Evolutionary conservation across 2,797 vertebrate genomes (phyloP).

Genomic region (Ctenopoma kingsleyae): DNA sequence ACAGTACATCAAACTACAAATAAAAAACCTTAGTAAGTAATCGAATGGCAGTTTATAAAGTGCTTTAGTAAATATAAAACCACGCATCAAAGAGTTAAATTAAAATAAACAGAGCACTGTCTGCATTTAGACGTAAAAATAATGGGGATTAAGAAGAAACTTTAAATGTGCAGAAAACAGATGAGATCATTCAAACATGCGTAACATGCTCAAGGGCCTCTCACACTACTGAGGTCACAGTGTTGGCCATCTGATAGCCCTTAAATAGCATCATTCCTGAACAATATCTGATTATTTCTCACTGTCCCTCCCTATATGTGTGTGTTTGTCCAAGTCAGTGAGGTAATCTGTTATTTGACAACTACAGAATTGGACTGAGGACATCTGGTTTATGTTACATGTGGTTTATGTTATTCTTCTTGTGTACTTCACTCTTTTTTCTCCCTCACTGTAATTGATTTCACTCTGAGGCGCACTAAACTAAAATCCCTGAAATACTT

Average conservation of each 20-base stretch:
- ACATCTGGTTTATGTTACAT: conserved; percentile 35
- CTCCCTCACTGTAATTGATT: conserved; percentile 13
- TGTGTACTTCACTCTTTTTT: not conserved
- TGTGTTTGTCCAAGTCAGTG: conserved; percentile 41
- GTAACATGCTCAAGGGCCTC: conserved; percentile 33
- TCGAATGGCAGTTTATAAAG: not conserved
- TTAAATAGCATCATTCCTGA: conserved; percentile 49
- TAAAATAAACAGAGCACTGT: not conserved
- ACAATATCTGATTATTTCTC: conserved; percentile 35
- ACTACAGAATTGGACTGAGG: conserved; percentile 47
- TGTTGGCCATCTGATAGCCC: conserved; percentile 38
- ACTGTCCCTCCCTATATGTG: not conserved
- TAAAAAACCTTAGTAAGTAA: not conserved
- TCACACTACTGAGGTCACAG: conserved; percentile 45
- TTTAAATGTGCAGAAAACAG: conserved; percentile 37
- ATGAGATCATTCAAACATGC: conserved; percentile 55
- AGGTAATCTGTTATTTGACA: conserved; percentile 64
- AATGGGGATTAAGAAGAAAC: conserved; percentile 1
- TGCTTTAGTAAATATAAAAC: not conserved
- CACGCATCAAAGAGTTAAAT: not conserved
- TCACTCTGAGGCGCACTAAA: conserved; percentile 11
- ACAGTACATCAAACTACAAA: not conserved
- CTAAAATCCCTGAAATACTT: conserved; percentile 26
- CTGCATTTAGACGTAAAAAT: not conserved
- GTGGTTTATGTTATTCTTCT: conserved; percentile 21